phyloP scores from a whole-genome alignment of 2,797 vertebrate genomes.

The Pangasius sanitwongsei region DNA sequence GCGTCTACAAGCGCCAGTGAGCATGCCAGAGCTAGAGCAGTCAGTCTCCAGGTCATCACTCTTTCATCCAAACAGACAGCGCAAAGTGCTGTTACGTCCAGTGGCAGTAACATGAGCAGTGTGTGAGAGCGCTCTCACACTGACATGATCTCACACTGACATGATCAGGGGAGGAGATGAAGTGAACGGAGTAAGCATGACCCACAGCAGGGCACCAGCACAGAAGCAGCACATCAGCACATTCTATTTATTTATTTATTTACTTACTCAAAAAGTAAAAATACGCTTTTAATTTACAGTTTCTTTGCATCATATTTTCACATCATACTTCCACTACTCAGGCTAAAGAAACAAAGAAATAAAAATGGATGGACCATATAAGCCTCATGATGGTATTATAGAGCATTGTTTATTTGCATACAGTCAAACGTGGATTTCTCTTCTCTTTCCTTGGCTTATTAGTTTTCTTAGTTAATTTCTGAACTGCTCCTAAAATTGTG shows the following conservation, averaged over 20 bases:
- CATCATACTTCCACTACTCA: too few species aligned
- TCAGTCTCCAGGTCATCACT: constrained; percentile 28
- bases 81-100: neutral
- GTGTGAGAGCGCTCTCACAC: neutral
- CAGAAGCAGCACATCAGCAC: neutral
- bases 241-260: neutral
- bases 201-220: neutral
- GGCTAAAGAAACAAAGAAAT: too few species aligned
- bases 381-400: too few species aligned
- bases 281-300: too few species aligned
- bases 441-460: too few species aligned
- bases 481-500: too few species aligned
- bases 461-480: too few species aligned
- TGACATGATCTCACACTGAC: neutral
- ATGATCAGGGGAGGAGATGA: neutral
- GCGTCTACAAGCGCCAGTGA: constrained; percentile 15
- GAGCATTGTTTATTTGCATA: too few species aligned
- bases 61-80: neutral
- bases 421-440: too few species aligned
- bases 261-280: too few species aligned
- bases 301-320: too few species aligned
- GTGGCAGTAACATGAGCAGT: neutral
- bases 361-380: too few species aligned
- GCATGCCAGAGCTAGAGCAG: neutral
- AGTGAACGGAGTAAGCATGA: neutral